Conservation (phyloP, 2,113 vertebrate species). For the Thymallus thymallus region DNA sequence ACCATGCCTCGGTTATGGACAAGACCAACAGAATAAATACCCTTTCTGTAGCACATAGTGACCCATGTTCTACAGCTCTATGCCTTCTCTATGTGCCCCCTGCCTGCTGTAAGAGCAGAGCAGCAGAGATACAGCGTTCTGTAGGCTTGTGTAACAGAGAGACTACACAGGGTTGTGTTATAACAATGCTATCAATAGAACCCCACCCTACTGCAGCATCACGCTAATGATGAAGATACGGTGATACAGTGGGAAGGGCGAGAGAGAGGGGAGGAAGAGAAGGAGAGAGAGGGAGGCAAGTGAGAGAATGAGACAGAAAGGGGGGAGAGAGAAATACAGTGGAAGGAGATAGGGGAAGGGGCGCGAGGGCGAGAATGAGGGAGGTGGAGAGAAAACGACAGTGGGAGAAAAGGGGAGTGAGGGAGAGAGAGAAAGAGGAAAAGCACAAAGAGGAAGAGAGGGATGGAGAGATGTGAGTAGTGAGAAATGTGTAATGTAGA, state of each 20-base stretch:
- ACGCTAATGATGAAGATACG: neutral
- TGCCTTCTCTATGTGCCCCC: neutral
- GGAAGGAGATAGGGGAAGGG: neutral
- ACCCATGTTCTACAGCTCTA: neutral
- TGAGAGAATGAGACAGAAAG: neutral
- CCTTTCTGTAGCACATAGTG: neutral
- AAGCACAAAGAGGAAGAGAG: neutral
- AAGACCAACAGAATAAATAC: neutral
- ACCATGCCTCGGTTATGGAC: neutral
- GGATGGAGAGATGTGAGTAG: neutral
- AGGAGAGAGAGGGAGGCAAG: neutral
- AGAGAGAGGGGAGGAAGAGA: neutral
- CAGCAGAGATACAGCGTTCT: neutral
- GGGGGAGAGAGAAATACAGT: neutral
- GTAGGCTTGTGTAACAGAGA: neutral
- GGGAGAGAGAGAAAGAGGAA: neutral
- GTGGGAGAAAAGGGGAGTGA: neutral
- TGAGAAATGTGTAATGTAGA: neutral
- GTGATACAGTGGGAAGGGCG: neutral
- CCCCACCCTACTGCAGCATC: constrained; percentile 35
- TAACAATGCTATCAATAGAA: constrained; percentile 8
- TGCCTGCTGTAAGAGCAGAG: neutral
- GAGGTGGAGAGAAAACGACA: neutral
- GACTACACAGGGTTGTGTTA: neutral
- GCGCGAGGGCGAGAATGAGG: too few species aligned